phyloP scores from a whole-genome alignment of 2,797 vertebrate genomes.

The Hemitrygon akajei region DNA sequence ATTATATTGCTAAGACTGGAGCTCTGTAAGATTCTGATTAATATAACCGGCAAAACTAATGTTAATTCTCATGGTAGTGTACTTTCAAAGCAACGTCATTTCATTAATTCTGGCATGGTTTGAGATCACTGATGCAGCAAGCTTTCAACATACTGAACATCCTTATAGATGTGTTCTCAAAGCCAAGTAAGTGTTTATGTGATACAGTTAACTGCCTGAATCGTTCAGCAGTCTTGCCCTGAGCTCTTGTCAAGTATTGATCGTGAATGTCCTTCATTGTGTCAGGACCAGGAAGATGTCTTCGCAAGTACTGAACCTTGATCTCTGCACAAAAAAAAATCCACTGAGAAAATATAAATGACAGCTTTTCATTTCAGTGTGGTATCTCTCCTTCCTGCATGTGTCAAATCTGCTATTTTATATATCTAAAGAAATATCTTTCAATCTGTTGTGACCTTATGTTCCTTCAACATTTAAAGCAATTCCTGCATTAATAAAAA shows the following conservation, averaged over 20 bases:
- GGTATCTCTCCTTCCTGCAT: background rate
- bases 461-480: background rate
- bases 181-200: conserved; percentile 42
- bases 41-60: background rate
- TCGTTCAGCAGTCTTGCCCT: conserved; percentile 41
- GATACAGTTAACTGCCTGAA: conserved; percentile 39
- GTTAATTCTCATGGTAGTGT: background rate
- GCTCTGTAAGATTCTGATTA: background rate
- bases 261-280: background rate
- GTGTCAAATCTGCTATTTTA: background rate
- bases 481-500: background rate
- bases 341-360: background rate
- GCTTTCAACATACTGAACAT: conserved; percentile 41
- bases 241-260: background rate
- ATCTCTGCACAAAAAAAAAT: background rate
- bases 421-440: background rate
- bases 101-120: background rate
- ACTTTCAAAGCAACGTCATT: background rate
- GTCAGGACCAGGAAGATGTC: background rate
- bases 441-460: background rate
- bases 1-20: background rate
- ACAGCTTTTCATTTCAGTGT: background rate
- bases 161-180: conserved; percentile 42
- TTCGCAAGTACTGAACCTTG: background rate
- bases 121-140: conserved; percentile 37